Evolutionary conservation across 2,797 vertebrate species (phyloP).

Genomic region (Simalia tracyae): DNA sequence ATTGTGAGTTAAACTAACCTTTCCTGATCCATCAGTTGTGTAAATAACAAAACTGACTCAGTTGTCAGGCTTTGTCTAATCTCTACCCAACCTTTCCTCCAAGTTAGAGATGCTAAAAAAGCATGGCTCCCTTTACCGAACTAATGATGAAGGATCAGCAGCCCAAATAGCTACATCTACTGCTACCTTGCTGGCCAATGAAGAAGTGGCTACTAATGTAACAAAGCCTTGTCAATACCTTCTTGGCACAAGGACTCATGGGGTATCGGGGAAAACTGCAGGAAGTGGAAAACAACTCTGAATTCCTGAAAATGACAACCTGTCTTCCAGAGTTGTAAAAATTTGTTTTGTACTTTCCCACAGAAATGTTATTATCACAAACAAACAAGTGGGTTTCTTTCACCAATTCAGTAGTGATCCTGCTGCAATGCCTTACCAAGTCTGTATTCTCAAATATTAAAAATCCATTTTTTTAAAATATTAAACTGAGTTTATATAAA

Average conservation of each 20-base stretch:
- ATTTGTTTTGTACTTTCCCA: not conserved
- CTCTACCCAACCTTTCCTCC: not conserved
- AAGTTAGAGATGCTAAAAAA: not conserved
- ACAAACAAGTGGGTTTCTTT: conserved; percentile 1
- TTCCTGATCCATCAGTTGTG: not conserved
- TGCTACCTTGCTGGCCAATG: not conserved
- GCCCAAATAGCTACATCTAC: not conserved
- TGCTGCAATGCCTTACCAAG: not conserved
- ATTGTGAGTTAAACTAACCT: not conserved
- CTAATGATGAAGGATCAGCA: not conserved
- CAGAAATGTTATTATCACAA: not conserved
- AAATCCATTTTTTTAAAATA: conserved; percentile 65
- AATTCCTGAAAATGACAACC: not conserved
- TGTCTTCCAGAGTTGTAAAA: not conserved
- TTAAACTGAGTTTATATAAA: conserved; percentile 65
- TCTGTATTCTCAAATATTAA: conserved; percentile 54
- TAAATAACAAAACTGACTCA: not conserved
- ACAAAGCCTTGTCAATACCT: not conserved
- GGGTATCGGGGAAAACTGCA: not conserved
- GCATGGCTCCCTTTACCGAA: not conserved
- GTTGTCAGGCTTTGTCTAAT: not conserved
- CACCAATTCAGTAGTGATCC: not conserved
- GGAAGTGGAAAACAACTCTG: not conserved
- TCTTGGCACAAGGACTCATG: not conserved
- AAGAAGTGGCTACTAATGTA: not conserved